Evolutionary conservation across 2,113 vertebrate genomes (phyloP), one percentile per base, ranked within the genome.

Genomic region (Sylvia atricapilla): DNA sequence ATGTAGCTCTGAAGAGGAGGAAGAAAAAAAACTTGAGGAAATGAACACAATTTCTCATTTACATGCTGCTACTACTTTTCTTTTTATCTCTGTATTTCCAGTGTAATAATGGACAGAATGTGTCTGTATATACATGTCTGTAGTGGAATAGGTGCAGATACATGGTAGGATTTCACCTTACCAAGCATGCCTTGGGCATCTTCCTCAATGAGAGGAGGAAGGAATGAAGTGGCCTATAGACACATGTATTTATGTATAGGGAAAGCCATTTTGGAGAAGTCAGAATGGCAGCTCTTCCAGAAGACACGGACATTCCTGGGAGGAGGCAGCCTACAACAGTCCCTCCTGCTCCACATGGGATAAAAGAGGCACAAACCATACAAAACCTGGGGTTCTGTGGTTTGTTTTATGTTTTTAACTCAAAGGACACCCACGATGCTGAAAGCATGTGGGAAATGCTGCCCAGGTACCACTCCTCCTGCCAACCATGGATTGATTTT

Each of bases 1-100:
- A 49, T 6, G 19, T 33, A 39, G 72, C 64, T 90, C 33, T 0
- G 2, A 72, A 91, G 64, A 68, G n/a, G 76, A 92, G 20, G 62
- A 78, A 22, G 31, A 60, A 31, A 41, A 84, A 39, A 82, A 52
- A 31, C 0, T 1, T 0, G 55, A 79, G 46, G 28, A 68, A 67
- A 59, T 6, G 30, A 72, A 88, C 84, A 52, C 76, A n/a, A 21
- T 66, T 74, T 69, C 81, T 91, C 66, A 30, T 94, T 94, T 74
- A 96, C 80, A 73, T 95, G 96, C 96, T 95, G 96, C 90, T 94
- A 47, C 50, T 50, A 22, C 11, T 49, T 50, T 68, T 67, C 19
- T 69, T 69, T 35, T 46, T 56, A 43, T 21, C 11, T 7, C 31
- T 74, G 16, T 81, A 28, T 94, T 85, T 89, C 31, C 47, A 16